Evolutionary conservation across 2,888 invertebrate species (phyloP).

Genomic region (Papilio demoleus): DNA sequence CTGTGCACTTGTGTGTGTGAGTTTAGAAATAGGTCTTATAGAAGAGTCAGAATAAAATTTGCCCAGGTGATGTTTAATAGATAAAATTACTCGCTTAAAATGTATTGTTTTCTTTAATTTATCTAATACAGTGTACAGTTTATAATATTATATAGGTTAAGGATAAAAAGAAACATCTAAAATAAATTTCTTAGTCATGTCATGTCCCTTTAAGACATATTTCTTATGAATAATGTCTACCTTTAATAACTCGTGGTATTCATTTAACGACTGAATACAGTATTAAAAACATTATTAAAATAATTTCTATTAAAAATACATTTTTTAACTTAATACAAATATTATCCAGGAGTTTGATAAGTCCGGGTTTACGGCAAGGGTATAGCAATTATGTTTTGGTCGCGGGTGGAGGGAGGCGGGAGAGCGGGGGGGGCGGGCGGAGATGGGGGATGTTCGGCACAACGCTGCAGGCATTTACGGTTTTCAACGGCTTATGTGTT

Average conservation of each 20-base stretch:
- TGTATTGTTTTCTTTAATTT: no score
- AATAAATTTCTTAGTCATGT: no score
- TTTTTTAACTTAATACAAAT: neutral
- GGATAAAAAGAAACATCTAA: no score
- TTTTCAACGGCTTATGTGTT: constrained; percentile 56
- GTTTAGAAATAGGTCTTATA: constrained; percentile 46
- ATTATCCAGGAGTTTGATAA: neutral
- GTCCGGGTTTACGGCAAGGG: constrained; percentile 55
- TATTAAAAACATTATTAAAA: no score
- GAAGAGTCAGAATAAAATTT: constrained; percentile 41
- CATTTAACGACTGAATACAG: no score
- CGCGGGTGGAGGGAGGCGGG: constrained; percentile 50
- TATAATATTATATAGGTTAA: no score
- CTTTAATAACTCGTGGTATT: no score
- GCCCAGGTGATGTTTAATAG: neutral
- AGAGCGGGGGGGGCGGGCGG: constrained; percentile 57
- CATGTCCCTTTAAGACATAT: no score
- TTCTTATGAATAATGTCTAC: no score
- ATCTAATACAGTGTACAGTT: neutral
- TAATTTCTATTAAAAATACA: no score
- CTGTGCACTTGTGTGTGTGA: constrained; percentile 57
- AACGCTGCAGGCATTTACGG: constrained; percentile 39
- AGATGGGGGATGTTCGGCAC: constrained; percentile 57
- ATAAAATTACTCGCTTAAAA: neutral
- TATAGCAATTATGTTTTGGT: constrained; percentile 79